Base-by-base conservation (phyloP, 1,140 invertebrate genomes). In the Helicoverpa zea region DNA sequence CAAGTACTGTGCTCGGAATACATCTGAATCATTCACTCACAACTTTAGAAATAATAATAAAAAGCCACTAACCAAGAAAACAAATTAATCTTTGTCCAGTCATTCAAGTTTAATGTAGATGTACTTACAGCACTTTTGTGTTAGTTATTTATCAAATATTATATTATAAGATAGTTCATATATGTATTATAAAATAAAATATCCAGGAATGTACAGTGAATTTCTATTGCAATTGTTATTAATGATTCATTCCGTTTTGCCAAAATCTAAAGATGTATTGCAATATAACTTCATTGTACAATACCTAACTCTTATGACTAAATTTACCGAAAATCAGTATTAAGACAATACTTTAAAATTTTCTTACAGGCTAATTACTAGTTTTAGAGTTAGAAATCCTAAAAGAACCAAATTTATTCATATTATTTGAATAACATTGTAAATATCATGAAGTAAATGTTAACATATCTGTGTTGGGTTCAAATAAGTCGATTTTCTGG, bases 381-480 rank as follows among this genome's bases (percentile, higher is more conserved):
- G 30, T 81, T 80, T 83, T 68, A 81, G 43, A 76, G 3, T 54
- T 72, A 76, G 80, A 79, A 66, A 70, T 81, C 68, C 54, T 79
- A 83, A 83, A 85, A 78, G 82, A 86, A 90, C 86, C 86, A 86
- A 88, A 84, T 56, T 81, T 83, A 59, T 84, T 78, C 61, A 47
- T 61, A 64, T 66, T 54, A 66, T 77, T 77, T 77, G 58, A 76
- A 76, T 64, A 70, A 61, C 83, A 86, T 87, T 90, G 88, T 88
- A 86, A 88, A 88, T 92, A 91, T 87, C 84, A 88, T 85, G 56
- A 83, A 81, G 79, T 88, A 83, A 87, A 86, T 79, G 85, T 73
- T 77, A 66, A 90, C 89, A 91, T 90, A 91, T 91, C 88, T 86
- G 54, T 84, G 47, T 87, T 91, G 81, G 84, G 85, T 90, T 89